phyloP scores from a whole-genome alignment of 2,797 vertebrate species.

The Melanotaenia maccullochi region DNA sequence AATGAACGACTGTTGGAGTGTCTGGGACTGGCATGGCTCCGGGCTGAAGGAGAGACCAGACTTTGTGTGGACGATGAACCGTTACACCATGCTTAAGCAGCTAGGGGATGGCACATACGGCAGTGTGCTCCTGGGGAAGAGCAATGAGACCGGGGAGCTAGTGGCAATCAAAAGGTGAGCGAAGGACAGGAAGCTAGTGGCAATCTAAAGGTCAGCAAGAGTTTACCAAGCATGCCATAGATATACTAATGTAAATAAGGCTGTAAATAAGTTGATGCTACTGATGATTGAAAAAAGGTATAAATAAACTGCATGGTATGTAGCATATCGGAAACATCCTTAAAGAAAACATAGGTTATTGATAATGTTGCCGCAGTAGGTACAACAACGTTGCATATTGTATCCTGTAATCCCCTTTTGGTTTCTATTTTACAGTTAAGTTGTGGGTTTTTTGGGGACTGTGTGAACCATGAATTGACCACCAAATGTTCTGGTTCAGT shows the following conservation, averaged over 20 bases:
- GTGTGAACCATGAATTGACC: no score
- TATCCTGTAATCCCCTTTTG: not conserved
- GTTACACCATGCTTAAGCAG: conserved; percentile 91
- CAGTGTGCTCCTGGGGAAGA: conserved; percentile 92
- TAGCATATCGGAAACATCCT: not conserved
- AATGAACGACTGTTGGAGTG: conserved; percentile 27
- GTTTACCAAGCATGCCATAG: not conserved
- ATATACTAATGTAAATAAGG: not conserved
- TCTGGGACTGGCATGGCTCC: conserved; percentile 32
- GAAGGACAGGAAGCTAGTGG: conserved; percentile 86
- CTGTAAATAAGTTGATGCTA: not conserved
- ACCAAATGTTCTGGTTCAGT: no score
- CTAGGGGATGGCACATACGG: conserved; percentile 94
- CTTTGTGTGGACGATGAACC: conserved; percentile 84
- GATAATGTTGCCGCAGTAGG: not conserved
- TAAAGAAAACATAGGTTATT: no score
- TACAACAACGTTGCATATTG: not conserved
- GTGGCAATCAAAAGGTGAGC: conserved; percentile 93
- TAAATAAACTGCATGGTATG: not conserved
- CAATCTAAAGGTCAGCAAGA: conserved; percentile 90
- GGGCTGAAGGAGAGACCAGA: conserved; percentile 33
- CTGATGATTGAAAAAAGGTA: not conserved
- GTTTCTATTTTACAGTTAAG: not conserved
- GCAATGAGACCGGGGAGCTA: conserved; percentile 91
- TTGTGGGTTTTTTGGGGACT: not conserved